Conservation (phyloP, 1,140 invertebrate genomes). For the Dreissena polymorpha region DNA sequence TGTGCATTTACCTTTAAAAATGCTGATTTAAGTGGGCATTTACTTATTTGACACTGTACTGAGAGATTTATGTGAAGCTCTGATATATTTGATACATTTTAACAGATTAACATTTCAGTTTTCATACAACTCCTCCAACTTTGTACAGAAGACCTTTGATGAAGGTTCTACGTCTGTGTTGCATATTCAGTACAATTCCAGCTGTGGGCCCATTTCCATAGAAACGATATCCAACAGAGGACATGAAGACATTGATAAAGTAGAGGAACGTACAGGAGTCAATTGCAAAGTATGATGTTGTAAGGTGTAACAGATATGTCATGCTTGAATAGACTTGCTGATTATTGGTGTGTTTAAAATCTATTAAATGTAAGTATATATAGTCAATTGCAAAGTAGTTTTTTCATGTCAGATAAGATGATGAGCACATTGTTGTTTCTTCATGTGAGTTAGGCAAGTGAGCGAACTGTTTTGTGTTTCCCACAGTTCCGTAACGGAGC, state of each 20-base stretch:
- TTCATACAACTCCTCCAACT: slow-evolving; percentile 61
- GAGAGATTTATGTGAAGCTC: too few relatives aligned
- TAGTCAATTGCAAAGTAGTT: background rate
- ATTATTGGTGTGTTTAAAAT: too few relatives aligned
- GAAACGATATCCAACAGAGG: slow-evolving; percentile 63
- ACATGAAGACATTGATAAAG: slow-evolving; percentile 34
- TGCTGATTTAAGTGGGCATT: too few relatives aligned
- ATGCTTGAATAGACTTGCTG: background rate
- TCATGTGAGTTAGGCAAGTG: too few relatives aligned
- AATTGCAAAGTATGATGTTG: slow-evolving; percentile 46
- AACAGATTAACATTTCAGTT: slow-evolving; percentile 58
- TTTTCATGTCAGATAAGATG: background rate
- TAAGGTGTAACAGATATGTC: background rate
- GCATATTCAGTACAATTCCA: slow-evolving; percentile 64
- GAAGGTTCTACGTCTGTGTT: background rate
- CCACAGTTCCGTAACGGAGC: slow-evolving; percentile 7
- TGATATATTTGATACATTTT: too few relatives aligned
- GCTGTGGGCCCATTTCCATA: slow-evolving; percentile 66
- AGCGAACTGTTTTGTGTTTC: too few relatives aligned
- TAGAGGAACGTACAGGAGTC: slow-evolving; percentile 39
- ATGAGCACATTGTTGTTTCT: background rate
- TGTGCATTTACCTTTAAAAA: too few relatives aligned
- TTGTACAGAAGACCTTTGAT: slow-evolving; percentile 36
- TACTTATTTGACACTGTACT: too few relatives aligned
- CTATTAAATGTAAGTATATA: too few relatives aligned